Base-by-base conservation (phyloP, 2,888 invertebrate species). In the Pachydiplax longipennis region DNA sequence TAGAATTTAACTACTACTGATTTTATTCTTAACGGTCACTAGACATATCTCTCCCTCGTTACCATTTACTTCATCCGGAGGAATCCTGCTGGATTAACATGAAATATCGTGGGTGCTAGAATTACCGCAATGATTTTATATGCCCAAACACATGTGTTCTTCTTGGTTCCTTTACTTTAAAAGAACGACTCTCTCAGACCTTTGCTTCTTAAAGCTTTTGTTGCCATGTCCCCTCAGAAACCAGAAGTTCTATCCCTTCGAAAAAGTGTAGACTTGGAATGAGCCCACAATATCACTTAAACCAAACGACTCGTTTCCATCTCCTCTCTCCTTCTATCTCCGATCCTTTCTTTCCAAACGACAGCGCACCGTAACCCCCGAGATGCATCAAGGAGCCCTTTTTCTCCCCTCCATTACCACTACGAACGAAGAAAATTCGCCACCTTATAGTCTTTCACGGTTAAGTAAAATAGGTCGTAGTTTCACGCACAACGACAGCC, bases 201-300 rank as follows among this genome's bases (percentile, higher is more conserved):
- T 35, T 65, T 48, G 22, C 37, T 35, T 35, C 58, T 87, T 65
- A 37, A 37, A 87, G 35, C 58, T n/a, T n/a, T 65, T 61, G 2
- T 31, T n/a, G 61, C 15, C 40, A 37, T 10, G 15, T 61, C 8
- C 37, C 87, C 25, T 35, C 37, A 6, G 15, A 73, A 73, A 73
- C 58, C 48, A 22, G 87, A n/a, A 73, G 73, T 22, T 73, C 22
- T 37, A 61, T 87, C 87, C 35, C 4, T 37, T 40, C 13, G 53
- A 18, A 35, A 35, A 37, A 61, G 35, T 35, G 40, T 37, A 87
- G 37, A 87, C 61, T 58, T 61, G 35, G 65, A 87, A 40, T 61
- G 87, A 37, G 40, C 61, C 87, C 58, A 58, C 87, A 65, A 87
- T 87, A 87, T 87, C 87, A 65, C 87, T 87, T 65, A 87, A 65